A percentile compares a stretch with the other conserved stretches of the same genome.
These are phyloP conservation scores for Gnatocerus cornutus DNA, from an alignment of 2,888 invertebrate species.

Conservation along the genomic window DNA sequence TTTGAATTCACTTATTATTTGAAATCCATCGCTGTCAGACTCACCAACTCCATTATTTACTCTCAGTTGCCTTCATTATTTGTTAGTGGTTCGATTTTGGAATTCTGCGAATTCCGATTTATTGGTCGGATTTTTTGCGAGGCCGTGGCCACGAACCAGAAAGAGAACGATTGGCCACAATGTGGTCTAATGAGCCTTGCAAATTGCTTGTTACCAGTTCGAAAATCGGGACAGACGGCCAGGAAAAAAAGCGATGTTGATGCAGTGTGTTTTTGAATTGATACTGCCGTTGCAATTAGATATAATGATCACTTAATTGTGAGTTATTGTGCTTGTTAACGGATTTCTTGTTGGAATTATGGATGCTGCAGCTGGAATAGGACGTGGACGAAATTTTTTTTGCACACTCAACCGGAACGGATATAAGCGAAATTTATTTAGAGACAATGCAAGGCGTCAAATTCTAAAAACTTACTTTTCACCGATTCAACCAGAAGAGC, in stretches of 20 bases:
- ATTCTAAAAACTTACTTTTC: too few relatives aligned
- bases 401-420: conserved; percentile 18
- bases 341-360: conserved; percentile 68
- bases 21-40: conserved; percentile 59
- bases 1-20: neutral
- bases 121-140: conserved; percentile 59
- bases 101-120: conserved; percentile 66
- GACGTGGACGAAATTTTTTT: conserved; percentile 34
- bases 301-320: conserved; percentile 72
- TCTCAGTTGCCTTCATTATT: conserved; percentile 64
- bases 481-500: too few relatives aligned
- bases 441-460: conserved; percentile 3
- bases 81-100: conserved; percentile 66
- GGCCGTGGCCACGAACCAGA: conserved; percentile 24
- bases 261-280: conserved; percentile 64
- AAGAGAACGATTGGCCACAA: conserved; percentile 48
- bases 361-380: conserved; percentile 56
- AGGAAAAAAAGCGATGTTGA: conserved; percentile 46
- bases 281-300: conserved; percentile 66
- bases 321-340: conserved; percentile 70
- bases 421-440: conserved; percentile 17
- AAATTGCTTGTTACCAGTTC: conserved; percentile 69
- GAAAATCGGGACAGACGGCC: conserved; percentile 66
- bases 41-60: conserved; percentile 59
- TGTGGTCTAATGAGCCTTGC: conserved; percentile 67